Evolutionary conservation across 2,888 invertebrate genomes (phyloP), one percentile per base, ranked within the genome.

Genomic region (Pemphredon lugubris): DNA sequence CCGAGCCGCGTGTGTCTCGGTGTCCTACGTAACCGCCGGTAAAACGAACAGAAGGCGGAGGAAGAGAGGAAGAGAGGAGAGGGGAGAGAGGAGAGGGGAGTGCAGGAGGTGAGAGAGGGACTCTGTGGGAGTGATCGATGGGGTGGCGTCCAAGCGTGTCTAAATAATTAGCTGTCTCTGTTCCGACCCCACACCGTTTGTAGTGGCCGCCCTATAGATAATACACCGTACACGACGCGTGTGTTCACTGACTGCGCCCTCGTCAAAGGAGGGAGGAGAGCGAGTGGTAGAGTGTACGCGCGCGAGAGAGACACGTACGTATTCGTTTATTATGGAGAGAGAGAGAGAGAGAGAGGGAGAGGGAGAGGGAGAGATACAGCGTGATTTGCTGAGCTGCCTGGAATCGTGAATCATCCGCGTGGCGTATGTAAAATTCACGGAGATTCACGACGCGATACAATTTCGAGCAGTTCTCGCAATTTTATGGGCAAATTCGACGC

Each of bases 81-180:
- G 71, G 20, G 58, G 61, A 21, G 23, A 26, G 30, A 63, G 39
- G 16, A 2, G 37, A 39, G 9, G 42, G 50, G 48, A 40, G n/a
- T 45, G 37, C 20, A 47, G 66, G 11, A 48, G 39, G 60, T 44
- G 51, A 58, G 44, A 45, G 57, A 81, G 75, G 65, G 80, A 79
- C 79, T 66, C 75, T 73, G 85, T 73, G 84, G 74, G 77, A 77
- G 86, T 87, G 88, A 89, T 87, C 86, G 87, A 88, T 88, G 87
- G 87, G 86, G 83, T 86, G 86, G 88, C 86, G 85, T 88, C 87
- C 88, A 83, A 87, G 86, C 88, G 89, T 88, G 86, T 89, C 89
- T 89, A 89, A 89, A 89, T 89, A 89, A 89, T 89, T 89, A 89
- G 89, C 89, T 89, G 89, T 88, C 88, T 87, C 87, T 85, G 83